Evolutionary conservation across 2,888 invertebrate genomes (phyloP), one percentile per base, ranked within the genome.

Genomic region (Agriopis marginaria): DNA sequence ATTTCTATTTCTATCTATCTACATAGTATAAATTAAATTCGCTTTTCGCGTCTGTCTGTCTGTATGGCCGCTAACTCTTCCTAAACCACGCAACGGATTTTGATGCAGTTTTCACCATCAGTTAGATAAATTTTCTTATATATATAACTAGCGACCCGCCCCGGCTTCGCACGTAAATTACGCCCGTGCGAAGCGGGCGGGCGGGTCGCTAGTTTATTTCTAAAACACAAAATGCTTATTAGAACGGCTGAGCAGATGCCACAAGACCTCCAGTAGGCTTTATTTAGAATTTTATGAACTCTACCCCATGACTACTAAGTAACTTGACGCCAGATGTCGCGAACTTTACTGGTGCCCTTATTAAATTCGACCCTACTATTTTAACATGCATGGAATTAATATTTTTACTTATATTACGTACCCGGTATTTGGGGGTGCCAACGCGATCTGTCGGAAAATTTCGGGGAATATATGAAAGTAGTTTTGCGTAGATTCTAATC

Each of bases 341-440:
- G 54, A 63, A 62, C 62, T 69, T 70, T 77, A 76, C 56, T 75
- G 72, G 68, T 54, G 58, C 72, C 75, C 77, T 82, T 82, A 82
- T 82, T 82, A 82, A 82, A 82, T 76, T 73, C 72, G 68, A 72
- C 77, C 77, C 70, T 66, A 70, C 66, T 66, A 65, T 70, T 75
- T 78, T 78, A 74, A 64, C 68, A 64, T 68, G 64, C 60, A 68
- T 64, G 17, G 68, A 68, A 64, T 68, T 68, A 68, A 55, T 68
- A 68, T 64, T 68, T 64, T 55, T 42, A 63, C 50, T 14, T 56
- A 50, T 68, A 64, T 63, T 68, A 51, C 11, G 7, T 51, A 7
- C 8, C 12, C n/a, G 11, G 39, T 56, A 6, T 5, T 56, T 1
- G 9, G 11, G 7, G 14, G 40, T 9, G 42, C 9, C 32, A 32